Percentiles rank a stretch among this genome's conserved stretches.
These are phyloP conservation scores for Scaptomyza caliginosa DNA, from an alignment of 2,888 invertebrate genomes.

Conservation along the genomic window DNA sequence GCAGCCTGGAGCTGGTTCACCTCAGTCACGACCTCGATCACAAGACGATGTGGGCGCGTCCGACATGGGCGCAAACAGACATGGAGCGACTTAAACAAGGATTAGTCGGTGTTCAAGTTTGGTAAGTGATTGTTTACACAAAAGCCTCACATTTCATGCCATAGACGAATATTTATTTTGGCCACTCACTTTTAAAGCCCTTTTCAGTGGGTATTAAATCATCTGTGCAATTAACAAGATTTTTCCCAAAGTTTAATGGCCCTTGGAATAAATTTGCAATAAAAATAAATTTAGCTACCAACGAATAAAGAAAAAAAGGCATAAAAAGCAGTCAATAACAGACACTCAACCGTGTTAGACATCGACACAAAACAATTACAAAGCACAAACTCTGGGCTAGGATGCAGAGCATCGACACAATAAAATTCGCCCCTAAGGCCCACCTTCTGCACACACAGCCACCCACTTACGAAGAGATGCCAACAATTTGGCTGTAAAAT, in stretches of 20 bases:
- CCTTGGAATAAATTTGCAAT: not conserved
- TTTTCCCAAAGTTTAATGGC: not conserved
- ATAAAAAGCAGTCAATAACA: conserved; percentile 3
- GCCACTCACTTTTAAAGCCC: not conserved
- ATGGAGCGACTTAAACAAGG: conserved; percentile 93
- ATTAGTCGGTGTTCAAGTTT: conserved; percentile 95
- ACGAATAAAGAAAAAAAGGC: not conserved
- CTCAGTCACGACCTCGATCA: conserved; percentile 82
- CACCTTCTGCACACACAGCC: conserved; percentile 8
- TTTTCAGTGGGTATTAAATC: not conserved
- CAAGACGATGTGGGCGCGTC: conserved; percentile 91
- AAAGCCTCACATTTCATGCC: not conserved
- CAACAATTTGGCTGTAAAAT: conserved; percentile 78
- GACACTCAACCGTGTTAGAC: conserved; percentile 38
- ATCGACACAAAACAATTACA: conserved; percentile 46
- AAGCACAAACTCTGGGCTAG: conserved; percentile 33
- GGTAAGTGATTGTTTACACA: conserved; percentile 84
- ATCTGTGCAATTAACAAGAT: not conserved
- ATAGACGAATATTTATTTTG: not conserved
- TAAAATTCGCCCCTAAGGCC: conserved; percentile 7
- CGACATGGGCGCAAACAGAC: conserved; percentile 96
- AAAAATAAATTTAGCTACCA: not conserved
- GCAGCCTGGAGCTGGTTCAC: conserved; percentile 86
- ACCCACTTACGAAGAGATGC: conserved; percentile 38
- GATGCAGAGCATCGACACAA: conserved; percentile 28